Evolutionary conservation across 2,797 vertebrate species (phyloP).

Genomic region (Melanotaenia parkinsoni): DNA sequence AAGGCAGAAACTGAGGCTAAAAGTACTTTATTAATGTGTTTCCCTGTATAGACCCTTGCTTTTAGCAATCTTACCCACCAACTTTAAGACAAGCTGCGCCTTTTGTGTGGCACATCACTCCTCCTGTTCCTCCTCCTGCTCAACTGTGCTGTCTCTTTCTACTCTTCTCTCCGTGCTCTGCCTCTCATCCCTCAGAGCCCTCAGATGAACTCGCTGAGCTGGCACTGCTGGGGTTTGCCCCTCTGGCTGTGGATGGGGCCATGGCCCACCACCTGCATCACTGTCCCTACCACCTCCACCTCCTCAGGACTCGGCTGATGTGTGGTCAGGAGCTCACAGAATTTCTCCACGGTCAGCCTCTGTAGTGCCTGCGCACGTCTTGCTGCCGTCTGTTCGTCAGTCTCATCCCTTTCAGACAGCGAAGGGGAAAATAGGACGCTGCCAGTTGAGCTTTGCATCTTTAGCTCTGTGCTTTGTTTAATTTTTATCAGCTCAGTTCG

Average conservation of each 20-base stretch:
- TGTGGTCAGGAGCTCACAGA: constrained; percentile 89
- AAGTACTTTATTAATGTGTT: background rate
- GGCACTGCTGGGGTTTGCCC: constrained; percentile 77
- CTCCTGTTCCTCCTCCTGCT: constrained; percentile 15
- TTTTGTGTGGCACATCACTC: constrained; percentile 2
- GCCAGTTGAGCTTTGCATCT: constrained; percentile 47
- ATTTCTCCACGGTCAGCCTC: constrained; percentile 89
- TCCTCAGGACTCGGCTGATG: constrained; percentile 90
- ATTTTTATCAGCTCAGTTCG: background rate
- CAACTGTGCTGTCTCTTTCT: constrained; percentile 34
- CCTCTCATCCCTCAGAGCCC: constrained; percentile 81
- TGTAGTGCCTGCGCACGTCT: constrained; percentile 34
- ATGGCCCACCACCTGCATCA: constrained; percentile 90
- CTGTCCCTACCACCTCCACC: constrained; percentile 91
- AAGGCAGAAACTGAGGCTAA: background rate
- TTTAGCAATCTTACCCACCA: background rate
- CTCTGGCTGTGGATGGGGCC: constrained; percentile 84
- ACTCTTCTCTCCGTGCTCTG: constrained; percentile 49
- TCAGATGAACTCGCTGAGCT: constrained; percentile 87
- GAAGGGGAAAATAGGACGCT: constrained; percentile 21
- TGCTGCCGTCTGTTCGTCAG: constrained; percentile 32
- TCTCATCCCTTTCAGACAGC: background rate
- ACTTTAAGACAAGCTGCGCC: background rate
- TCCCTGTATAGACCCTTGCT: background rate
- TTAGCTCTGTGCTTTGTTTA: constrained; percentile 17